phyloP scores from a whole-genome alignment of 2,888 invertebrate genomes.

The Diachrysia chrysitis region DNA sequence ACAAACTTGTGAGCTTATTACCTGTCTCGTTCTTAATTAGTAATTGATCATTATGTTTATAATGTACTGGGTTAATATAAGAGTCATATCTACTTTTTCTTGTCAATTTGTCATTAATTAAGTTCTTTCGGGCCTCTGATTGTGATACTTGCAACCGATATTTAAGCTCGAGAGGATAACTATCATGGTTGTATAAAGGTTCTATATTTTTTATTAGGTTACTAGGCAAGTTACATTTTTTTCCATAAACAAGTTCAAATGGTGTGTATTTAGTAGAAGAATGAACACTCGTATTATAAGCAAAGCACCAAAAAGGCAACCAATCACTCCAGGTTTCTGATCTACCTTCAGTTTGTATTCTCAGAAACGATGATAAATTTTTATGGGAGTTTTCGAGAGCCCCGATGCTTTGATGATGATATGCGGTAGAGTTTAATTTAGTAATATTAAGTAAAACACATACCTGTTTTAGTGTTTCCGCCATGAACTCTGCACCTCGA shows the following conservation, averaged over 20 bases:
- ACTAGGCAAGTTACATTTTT: conserved; percentile 37
- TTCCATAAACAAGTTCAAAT: conserved; percentile 45
- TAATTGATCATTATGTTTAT: no score
- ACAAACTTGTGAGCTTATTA: no score
- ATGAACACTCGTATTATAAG: conserved; percentile 42
- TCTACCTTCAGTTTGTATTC: conserved; percentile 22
- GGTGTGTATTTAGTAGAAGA: conserved; percentile 34
- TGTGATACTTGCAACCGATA: conserved; percentile 40
- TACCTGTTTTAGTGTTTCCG: no score
- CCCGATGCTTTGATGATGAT: conserved; percentile 9
- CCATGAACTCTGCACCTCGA: no score
- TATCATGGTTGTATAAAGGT: conserved; percentile 31
- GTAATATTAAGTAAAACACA: no score
- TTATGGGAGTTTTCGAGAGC: conserved; percentile 9
- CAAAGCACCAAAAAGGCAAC: conserved; percentile 51
- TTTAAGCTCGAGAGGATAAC: conserved; percentile 39
- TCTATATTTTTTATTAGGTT: conserved; percentile 38
- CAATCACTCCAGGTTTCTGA: conserved; percentile 43
- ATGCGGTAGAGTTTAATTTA: no score
- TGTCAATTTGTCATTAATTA: conserved; percentile 29
- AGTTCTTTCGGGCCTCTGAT: conserved; percentile 39
- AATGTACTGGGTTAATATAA: no score
- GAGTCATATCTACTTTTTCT: conserved; percentile 33
- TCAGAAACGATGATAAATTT: background rate
- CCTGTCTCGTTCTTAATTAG: no score